phyloP scores from a whole-genome alignment of 2,113 vertebrate species.

The Lepus americanus region DNA sequence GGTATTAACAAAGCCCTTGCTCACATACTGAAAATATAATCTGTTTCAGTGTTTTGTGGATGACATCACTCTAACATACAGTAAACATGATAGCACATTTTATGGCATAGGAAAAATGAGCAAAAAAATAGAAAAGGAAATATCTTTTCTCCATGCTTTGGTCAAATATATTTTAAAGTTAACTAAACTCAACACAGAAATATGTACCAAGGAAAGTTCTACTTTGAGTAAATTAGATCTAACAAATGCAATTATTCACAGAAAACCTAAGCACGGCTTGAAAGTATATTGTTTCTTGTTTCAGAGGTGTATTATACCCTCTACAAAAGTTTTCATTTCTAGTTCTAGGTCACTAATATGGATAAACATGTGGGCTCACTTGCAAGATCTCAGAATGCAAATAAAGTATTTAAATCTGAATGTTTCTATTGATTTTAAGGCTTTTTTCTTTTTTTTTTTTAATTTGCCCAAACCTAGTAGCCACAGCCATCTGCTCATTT shows the following conservation, averaged over 20 bases:
- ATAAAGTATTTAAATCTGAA: conserved; percentile 43
- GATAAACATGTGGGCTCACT: background rate
- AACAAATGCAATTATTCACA: conserved; percentile 60
- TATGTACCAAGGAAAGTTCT: conserved; percentile 56
- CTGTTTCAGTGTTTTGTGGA: conserved; percentile 17
- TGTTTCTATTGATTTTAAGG: conserved; percentile 23
- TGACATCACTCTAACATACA: conserved; percentile 36
- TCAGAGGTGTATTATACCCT: conserved; percentile 31
- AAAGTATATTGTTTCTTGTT: conserved; percentile 67
- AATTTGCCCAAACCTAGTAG: background rate
- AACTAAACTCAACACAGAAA: conserved; percentile 67
- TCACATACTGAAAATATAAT: conserved; percentile 34
- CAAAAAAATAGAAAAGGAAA: conserved; percentile 53
- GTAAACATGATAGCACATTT: conserved; percentile 60
- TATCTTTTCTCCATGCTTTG: conserved; percentile 17
- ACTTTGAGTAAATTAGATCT: conserved; percentile 56
- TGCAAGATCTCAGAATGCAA: conserved; percentile 48
- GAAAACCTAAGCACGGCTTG: conserved; percentile 37
- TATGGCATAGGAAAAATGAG: conserved; percentile 66
- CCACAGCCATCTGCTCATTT: background rate
- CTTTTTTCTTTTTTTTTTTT: background rate
- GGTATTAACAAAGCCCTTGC: background rate
- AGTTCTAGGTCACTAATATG: conserved; percentile 14
- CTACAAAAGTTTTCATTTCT: conserved; percentile 56
- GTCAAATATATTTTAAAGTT: conserved; percentile 68